Base-by-base conservation (phyloP, 2,797 vertebrate species). In the Leptatherina wallacei region DNA sequence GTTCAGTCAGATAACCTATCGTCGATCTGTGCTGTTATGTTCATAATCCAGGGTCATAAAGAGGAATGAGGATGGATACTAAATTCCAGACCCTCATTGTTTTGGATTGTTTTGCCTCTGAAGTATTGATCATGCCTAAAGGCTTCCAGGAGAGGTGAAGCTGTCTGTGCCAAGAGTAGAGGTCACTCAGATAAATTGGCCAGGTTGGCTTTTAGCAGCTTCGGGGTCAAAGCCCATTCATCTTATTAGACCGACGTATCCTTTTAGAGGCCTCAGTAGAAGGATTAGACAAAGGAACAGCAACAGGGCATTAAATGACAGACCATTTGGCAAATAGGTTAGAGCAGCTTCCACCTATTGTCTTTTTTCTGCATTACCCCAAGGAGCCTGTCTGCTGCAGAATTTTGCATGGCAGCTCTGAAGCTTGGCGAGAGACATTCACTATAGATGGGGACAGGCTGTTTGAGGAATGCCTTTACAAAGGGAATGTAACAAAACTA, bases 191-290 rank as follows among this genome's bases (percentile, higher is more conserved):
- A 97, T 96, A 96, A 97, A 98, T 97, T 93, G 94, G 95, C 95
- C 92, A 91, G 92, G 94, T 95, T 96, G 95, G 94, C 94, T 97
- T 96, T 97, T 96, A 95, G 95, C 94, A 95, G 95, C 93, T 96
- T 91, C 93, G 93, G 96, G 96, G 96, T 97, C 95, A 96, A 91
- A 93, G 94, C 96, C 95, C 96, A 96, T 96, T 97, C 95, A 96
- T 97, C 96, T 96, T 95, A 95, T 96, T 96, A 95, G 93, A 92
- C 90, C 86, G 84, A 87, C 92, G 78, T 95, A 96, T 98, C 95
- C 95, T 95, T 96, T 97, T 96, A 97, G 95, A 91, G 92, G 90
- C 93, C 94, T 96, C 95, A 89, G 89, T 95, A 94, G 95, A 88
- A 91, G 95, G 95, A 97, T 98, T 97, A 96, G 95, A 96, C 96